Base-by-base conservation (phyloP, 2,113 vertebrate genomes). In the Oreochromis aureus region DNA sequence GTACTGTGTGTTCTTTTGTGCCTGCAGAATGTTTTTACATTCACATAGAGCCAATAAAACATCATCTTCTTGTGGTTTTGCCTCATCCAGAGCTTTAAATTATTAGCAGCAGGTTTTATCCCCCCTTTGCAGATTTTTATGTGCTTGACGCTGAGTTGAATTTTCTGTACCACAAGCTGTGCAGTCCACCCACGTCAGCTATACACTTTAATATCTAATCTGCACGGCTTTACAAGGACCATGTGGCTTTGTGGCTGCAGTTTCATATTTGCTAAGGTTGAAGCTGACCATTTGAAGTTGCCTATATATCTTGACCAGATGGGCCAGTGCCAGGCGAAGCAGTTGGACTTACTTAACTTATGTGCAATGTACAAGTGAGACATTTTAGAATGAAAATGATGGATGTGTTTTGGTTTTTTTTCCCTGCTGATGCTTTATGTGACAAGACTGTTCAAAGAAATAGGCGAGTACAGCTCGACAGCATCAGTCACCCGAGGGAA, bases 261-360 rank as follows among this genome's bases (percentile, higher is more conserved):
- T 82, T 51, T 85, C 79, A 88, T 85, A 82, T 59, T 34, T 51
- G 81, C 86, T 82, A 19, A 54, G 55, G 76, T 71, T 80, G 82
- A 81, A 80, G 82, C 76, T 83, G 91, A 88, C 87, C 89, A 92
- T 88, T 89, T 91, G 89, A 93, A 91, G 93, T 69, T 79, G 54
- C 82, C 66, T 19, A 13, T 63, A 91, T 91, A 94, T 93, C 84
- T n/a, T 51, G 34, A 87, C 90, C 92, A 94, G 92, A 94, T 93
- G 94, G 86, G 59, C 51, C 36, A 2, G 41, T 82, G 61, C 66
- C 71, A 55, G 81, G 61, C 69, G 7, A 32, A 59, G 80, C 84
- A 63, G 73, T 53, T 53, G 46, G 46, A n/a, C 73, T 78, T 86
- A 66, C 83, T 61, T 82, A 61, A 22, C 34, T 86, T 80, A 66